These are phyloP conservation scores for Zalophus californianus DNA, from an alignment of 2,797 vertebrate species.

Conservation along the genomic window DNA sequence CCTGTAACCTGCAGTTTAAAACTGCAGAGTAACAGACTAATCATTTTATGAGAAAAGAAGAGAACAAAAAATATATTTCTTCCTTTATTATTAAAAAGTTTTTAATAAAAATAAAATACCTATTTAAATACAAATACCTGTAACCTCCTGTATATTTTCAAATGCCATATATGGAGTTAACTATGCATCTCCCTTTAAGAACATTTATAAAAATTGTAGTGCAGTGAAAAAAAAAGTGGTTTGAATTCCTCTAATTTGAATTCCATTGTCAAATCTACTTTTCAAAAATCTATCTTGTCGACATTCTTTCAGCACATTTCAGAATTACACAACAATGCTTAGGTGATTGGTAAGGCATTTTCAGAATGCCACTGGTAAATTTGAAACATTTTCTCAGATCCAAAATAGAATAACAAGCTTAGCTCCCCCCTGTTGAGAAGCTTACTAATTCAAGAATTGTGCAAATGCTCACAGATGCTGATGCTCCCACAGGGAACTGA, in stretches of 20 bases:
- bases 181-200: not conserved
- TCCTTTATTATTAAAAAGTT: conserved; percentile 16
- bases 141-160: not conserved
- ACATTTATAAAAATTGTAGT: not conserved
- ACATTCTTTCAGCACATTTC: conserved; percentile 34
- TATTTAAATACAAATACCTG: not conserved
- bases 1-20: not conserved
- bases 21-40: not conserved
- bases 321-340: conserved; percentile 67
- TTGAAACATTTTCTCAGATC: conserved; percentile 61
- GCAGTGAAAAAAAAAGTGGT: not conserved
- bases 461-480: conserved; percentile 65
- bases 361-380: conserved; percentile 66
- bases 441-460: conserved; percentile 73
- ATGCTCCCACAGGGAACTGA: conserved; percentile 42
- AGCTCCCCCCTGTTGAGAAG: conserved; percentile 22
- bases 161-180: not conserved
- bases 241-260: conserved; percentile 56
- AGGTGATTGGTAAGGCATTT: conserved; percentile 71
- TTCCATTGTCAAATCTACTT: conserved; percentile 65
- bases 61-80: not conserved
- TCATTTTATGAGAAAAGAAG: not conserved
- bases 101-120: not conserved
- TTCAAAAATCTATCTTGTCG: conserved; percentile 48
- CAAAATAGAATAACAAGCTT: conserved; percentile 73